phyloP scores from a whole-genome alignment of 2,113 vertebrate species.

The Peromyscus maniculatus region DNA sequence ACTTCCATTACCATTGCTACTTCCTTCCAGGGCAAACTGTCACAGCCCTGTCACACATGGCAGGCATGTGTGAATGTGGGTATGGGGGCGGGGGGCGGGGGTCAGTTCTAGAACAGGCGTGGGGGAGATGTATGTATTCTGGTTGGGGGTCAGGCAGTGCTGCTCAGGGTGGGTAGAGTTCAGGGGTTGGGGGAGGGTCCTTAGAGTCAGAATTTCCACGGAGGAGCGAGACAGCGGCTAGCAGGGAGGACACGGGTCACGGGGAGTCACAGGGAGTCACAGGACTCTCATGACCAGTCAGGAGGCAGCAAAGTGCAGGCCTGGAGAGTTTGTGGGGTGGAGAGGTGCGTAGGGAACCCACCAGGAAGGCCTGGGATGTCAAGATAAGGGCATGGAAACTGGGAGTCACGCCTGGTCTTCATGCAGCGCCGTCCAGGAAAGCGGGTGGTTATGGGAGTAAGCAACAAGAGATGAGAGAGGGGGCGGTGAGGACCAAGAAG shows the following conservation, averaged over 20 bases:
- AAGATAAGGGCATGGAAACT: constrained; percentile 49
- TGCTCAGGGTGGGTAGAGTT: background rate
- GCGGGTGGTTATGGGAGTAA: background rate
- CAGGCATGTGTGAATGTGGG: background rate
- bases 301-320: constrained; percentile 28
- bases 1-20: background rate
- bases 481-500: background rate
- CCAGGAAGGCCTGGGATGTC: constrained; percentile 49
- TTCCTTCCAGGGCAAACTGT: background rate
- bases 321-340: background rate
- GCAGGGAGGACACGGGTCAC: background rate
- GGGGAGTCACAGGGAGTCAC: background rate
- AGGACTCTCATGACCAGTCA: background rate
- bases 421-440: background rate
- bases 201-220: background rate
- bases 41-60: background rate
- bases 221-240: background rate
- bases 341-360: constrained; percentile 28
- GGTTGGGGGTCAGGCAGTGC: background rate
- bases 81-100: background rate
- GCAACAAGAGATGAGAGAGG: background rate
- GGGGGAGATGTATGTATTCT: background rate
- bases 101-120: background rate
- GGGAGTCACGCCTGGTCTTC: background rate
- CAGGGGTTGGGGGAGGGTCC: too few species aligned